phyloP scores from a whole-genome alignment of 1,140 invertebrate species.

The Forficula auricularia region DNA sequence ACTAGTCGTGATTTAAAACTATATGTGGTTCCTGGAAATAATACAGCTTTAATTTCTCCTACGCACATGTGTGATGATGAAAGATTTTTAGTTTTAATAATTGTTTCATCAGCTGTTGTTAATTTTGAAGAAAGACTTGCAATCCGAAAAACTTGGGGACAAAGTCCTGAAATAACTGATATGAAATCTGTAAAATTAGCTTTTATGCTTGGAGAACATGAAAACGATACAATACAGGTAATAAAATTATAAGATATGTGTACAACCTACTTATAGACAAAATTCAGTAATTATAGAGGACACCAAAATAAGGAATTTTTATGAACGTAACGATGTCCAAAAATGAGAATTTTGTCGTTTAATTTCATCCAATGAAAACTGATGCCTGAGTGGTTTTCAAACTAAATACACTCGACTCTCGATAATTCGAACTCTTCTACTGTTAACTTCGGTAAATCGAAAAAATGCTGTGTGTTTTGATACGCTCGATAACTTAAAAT shows the following conservation, averaged over 20 bases:
- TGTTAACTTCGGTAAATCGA: too few species aligned
- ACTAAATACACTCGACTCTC: too few species aligned
- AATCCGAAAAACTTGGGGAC: constrained; percentile 65
- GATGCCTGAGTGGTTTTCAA: too few species aligned
- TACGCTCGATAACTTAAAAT: too few species aligned
- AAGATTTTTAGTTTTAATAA: constrained; percentile 42
- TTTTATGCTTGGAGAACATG: constrained; percentile 37
- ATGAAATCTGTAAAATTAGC: constrained; percentile 27
- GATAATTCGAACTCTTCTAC: too few species aligned
- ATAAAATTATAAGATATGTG: constrained; percentile 10
- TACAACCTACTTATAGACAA: too few species aligned
- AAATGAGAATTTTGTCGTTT: too few species aligned
- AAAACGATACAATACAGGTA: constrained; percentile 35
- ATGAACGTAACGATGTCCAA: too few species aligned
- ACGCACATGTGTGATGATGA: constrained; percentile 33
- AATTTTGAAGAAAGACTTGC: constrained; percentile 46
- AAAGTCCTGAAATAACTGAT: constrained; percentile 13
- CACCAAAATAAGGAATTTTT: too few species aligned
- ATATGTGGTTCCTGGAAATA: constrained; percentile 50
- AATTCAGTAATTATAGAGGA: too few species aligned
- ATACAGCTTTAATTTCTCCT: constrained; percentile 45
- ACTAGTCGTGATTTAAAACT: constrained; percentile 46
- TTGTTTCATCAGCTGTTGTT: constrained; percentile 49
- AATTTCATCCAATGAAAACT: too few species aligned
- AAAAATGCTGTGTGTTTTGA: too few species aligned